Evolutionary conservation across 2,888 invertebrate genomes (phyloP), one percentile per base, ranked within the genome.

Genomic region (Panzeria rudis): DNA sequence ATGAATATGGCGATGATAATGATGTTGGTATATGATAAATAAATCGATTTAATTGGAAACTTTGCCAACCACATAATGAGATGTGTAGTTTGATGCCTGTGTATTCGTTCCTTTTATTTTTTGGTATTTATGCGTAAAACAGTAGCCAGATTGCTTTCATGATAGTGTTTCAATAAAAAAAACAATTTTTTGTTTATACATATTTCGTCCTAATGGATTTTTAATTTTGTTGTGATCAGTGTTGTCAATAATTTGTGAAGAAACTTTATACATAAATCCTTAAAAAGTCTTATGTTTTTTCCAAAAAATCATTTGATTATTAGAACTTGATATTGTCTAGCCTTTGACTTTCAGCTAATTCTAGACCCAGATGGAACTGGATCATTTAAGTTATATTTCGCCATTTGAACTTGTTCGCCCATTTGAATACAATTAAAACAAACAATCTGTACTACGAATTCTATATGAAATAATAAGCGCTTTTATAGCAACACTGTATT

Each of bases 141-240:
- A 79, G 85, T 75, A 85, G 85, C 78, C 85, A 83, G 82, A 85
- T 83, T 85, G 47, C 52, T 85, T 69, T 75, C 85, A 85, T 56
- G 69, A 78, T 82, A 73, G 64, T 71, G 69, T 73, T 73, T 41
- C 23, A 50, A 23, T 44, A 11, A 35, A 59, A 4, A 47, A 59
- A 47, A 17, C 6, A 23, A 50, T n/a, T 47, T 50, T 50, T 35
- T 35, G 17, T 25, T 38, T n/a, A 11, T 17, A 50, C 17, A 52
- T 13, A 15, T 47, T 23, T 54, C 41, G 13, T 47, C 29, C 15
- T 71, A 82, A 71, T 76, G 73, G 66, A 29, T 73, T 80, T 73
- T 62, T 61, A 61, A 61, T 56, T 66, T 66, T 56, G n/a, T 56
- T 44, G 15, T 15, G 11, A 38, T 29, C 38, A 8, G 35, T 78